A percentile compares a stretch with the other conserved stretches of the same genome.
Conservation (phyloP, 2,113 vertebrate genomes). For the Athene cunicularia region DNA sequence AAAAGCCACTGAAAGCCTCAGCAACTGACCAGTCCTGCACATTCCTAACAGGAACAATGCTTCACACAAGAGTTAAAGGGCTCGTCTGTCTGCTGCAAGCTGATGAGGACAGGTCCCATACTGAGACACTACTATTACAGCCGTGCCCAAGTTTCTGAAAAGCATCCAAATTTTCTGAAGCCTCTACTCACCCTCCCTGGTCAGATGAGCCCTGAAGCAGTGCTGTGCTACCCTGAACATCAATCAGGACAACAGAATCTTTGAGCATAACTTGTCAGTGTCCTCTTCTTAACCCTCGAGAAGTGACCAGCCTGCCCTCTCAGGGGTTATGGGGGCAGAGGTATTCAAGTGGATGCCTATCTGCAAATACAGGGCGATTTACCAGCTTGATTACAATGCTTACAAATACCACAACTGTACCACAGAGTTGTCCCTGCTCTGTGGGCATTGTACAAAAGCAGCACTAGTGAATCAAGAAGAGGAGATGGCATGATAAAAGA, state of each 20-base stretch:
- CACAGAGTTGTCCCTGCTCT: not conserved
- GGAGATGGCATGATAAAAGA: not conserved
- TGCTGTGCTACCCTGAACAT: not conserved
- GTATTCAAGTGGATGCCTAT: not conserved
- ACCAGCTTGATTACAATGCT: not conserved
- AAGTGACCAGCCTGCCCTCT: not conserved
- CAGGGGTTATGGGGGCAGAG: not conserved
- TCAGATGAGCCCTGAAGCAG: not conserved
- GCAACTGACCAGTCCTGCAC: not conserved
- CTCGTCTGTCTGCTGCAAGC: not conserved
- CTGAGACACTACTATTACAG: not conserved
- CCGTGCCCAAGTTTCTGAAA: not conserved
- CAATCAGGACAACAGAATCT: not conserved
- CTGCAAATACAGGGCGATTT: not conserved
- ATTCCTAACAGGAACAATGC: not conserved
- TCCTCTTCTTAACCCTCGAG: not conserved
- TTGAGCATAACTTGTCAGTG: not conserved
- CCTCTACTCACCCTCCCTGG: not conserved
- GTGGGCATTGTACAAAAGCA: not conserved
- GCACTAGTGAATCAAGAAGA: not conserved
- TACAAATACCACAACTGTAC: not conserved
- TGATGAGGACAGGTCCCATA: not conserved
- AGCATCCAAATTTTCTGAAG: not conserved
- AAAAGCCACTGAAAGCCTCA: not conserved
- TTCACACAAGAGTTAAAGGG: not conserved